Base-by-base conservation (phyloP, 1,140 invertebrate species). In the Nebria ingens region DNA sequence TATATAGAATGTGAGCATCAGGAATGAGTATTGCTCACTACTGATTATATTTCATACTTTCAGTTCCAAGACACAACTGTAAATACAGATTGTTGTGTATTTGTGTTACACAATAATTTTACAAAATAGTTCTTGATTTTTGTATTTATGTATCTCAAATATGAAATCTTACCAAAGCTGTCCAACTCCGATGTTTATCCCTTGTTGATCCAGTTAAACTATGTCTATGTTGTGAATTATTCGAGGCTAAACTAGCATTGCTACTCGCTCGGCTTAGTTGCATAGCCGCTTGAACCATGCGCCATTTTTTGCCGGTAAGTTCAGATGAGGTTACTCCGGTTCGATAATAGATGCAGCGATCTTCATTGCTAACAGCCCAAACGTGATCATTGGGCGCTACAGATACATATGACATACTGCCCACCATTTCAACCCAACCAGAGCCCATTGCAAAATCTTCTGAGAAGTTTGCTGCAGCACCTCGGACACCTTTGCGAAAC, bases 341-440 rank as follows among this genome's bases (percentile, higher is more conserved):
- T 21, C 92, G 75, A 72, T 87, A 85, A 67, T 91, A 90, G 29
- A 94, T 72, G 60, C 79, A 75, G 59, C 86, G 77, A 69, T 92
- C 86, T 55, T 85, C 79, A 52, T 76, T 71, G 59, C 87, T 78
- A 55, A 89, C 76, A 1, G 78, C 84, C 68, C 79, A 81, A 40
- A 88, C 83, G 74, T 95, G 91, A 77, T 95, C 91, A 72, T 90
- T 90, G 2, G 83, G 77, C 20, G 89, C 86, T 38, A 94, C 86
- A 13, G 90, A 90, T 55, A 95, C 78, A 57, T 85, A 73, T 21
- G 81, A 79, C 79, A 95, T 89, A 69, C 85, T 83, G 22, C 86
- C 90, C 64, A 85, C 85, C 82, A 95, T 83, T 78, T 88, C 84
- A 57, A 85, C 82, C 91, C 88, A 90, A 20, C 84, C 82, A 68